Percentiles rank a stretch among this genome's conserved stretches.
phyloP scores from a whole-genome alignment of 1,140 invertebrate species.

The Maniola jurtina region DNA sequence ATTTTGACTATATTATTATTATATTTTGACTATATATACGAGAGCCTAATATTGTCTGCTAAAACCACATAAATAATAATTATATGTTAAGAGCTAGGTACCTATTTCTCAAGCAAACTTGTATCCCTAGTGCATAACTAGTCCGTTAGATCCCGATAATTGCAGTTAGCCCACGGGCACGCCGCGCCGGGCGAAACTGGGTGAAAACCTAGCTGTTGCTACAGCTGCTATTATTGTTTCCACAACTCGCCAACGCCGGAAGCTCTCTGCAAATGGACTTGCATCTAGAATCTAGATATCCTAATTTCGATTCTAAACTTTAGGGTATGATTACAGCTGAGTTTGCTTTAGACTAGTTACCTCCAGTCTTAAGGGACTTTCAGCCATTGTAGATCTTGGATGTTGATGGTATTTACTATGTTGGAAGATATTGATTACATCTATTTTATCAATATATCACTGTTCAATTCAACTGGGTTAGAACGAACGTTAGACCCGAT shows the following conservation, averaged over 20 bases:
- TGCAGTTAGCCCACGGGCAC: slow-evolving; percentile 25
- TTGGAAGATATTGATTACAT: no score
- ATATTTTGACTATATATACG: no score
- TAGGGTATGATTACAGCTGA: neutral
- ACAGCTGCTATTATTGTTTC: slow-evolving; percentile 31
- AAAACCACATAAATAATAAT: neutral
- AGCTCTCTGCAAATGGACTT: slow-evolving; percentile 23
- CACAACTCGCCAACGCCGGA: slow-evolving; percentile 19
- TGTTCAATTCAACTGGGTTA: no score
- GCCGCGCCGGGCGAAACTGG: slow-evolving; percentile 9
- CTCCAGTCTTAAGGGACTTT: neutral
- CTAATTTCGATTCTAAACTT: slow-evolving; percentile 19
- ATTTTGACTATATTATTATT: no score
- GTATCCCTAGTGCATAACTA: slow-evolving; percentile 12
- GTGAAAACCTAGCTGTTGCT: slow-evolving; percentile 30
- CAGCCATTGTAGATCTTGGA: neutral
- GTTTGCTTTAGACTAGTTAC: neutral
- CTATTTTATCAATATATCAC: no score
- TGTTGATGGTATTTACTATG: neutral
- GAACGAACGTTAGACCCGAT: no score
- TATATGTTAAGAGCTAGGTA: neutral
- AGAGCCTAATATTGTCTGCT: neutral
- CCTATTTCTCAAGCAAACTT: neutral
- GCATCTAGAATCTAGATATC: slow-evolving; percentile 13
- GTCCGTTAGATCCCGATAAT: slow-evolving; percentile 27